A percentile compares a stretch with the other conserved stretches of the same genome.
Conservation (phyloP, 2,113 vertebrate species). For the Larimichthys crocea region DNA sequence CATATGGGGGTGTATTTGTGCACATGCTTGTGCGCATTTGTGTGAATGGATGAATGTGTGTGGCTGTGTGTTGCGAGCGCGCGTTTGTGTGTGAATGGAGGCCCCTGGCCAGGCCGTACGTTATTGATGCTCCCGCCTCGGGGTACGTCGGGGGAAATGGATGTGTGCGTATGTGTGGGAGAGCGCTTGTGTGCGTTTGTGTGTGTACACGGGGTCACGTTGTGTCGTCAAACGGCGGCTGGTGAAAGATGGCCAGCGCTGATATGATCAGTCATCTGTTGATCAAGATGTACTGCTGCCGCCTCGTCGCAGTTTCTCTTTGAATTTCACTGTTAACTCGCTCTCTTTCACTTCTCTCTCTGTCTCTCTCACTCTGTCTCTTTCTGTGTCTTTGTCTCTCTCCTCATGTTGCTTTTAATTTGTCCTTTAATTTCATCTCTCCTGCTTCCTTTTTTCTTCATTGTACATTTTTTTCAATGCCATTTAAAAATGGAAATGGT, state of each 20-base stretch:
- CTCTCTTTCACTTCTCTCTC: slow-evolving; percentile 44
- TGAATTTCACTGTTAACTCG: slow-evolving; percentile 69
- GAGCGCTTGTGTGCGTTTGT: slow-evolving; percentile 42
- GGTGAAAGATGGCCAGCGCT: slow-evolving; percentile 93
- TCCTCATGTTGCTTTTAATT: not conserved
- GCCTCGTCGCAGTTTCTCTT: slow-evolving; percentile 61
- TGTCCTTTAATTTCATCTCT: slow-evolving; percentile 7
- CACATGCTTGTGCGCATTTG: slow-evolving; percentile 47
- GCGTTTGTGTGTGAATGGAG: slow-evolving; percentile 72
- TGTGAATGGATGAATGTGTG: slow-evolving; percentile 42
- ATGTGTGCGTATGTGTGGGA: slow-evolving; percentile 84
- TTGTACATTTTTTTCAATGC: not conserved
- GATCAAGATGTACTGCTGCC: slow-evolving; percentile 94
- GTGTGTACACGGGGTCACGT: slow-evolving; percentile 82
- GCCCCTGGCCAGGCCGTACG: slow-evolving; percentile 81
- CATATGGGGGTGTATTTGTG: slow-evolving; percentile 65
- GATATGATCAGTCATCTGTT: slow-evolving; percentile 98
- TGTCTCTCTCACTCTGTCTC: not conserved
- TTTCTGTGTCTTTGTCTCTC: slow-evolving; percentile 25
- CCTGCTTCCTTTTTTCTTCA: not conserved
- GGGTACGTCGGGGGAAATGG: slow-evolving; percentile 93
- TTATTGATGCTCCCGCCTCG: slow-evolving; percentile 98
- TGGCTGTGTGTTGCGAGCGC: slow-evolving; percentile 8
- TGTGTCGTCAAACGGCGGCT: slow-evolving; percentile 97
- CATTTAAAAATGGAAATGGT: not conserved